A percentile compares a stretch with the other conserved stretches of the same genome.
These are phyloP conservation scores for Intellagama lesueurii DNA, from an alignment of 2,797 vertebrate genomes.

Conservation along the genomic window DNA sequence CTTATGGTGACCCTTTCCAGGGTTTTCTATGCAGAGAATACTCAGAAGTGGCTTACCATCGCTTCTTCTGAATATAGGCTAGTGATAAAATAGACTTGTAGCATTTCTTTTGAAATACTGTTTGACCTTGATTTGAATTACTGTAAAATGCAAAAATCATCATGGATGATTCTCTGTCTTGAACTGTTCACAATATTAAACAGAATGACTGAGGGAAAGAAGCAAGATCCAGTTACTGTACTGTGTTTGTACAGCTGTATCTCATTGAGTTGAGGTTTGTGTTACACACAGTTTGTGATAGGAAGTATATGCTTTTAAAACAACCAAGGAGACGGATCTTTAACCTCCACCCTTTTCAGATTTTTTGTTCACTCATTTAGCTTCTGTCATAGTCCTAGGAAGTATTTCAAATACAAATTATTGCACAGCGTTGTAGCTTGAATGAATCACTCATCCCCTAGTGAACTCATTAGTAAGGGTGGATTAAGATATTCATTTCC, in stretches of 20 bases:
- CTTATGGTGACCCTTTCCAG: too few relatives aligned
- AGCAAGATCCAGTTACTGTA: conserved; percentile 75
- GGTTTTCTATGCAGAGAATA: too few relatives aligned
- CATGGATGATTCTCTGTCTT: conserved; percentile 65
- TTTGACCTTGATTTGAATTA: conserved; percentile 70
- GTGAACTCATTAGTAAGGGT: conserved; percentile 53
- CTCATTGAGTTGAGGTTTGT: conserved; percentile 78
- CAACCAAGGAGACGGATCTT: conserved; percentile 78
- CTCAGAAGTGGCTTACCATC: too few relatives aligned
- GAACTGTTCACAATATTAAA: conserved; percentile 73
- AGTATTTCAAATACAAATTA: conserved; percentile 64
- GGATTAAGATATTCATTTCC: conserved; percentile 14
- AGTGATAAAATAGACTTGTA: conserved; percentile 65
- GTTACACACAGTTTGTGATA: conserved; percentile 82
- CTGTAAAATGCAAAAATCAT: conserved; percentile 71
- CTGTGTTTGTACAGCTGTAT: conserved; percentile 92
- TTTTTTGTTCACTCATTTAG: conserved; percentile 72
- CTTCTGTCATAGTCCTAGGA: conserved; percentile 73
- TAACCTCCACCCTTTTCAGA: conserved; percentile 78
- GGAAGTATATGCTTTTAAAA: conserved; percentile 86
- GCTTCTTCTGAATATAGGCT: conserved; percentile 25
- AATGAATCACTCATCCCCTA: conserved; percentile 62
- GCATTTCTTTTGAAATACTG: conserved; percentile 69
- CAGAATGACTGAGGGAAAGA: conserved; percentile 68
- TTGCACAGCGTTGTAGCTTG: conserved; percentile 57